Evolutionary conservation across 2,888 invertebrate genomes (phyloP).

Genomic region (Scotopteryx bipunctaria): DNA sequence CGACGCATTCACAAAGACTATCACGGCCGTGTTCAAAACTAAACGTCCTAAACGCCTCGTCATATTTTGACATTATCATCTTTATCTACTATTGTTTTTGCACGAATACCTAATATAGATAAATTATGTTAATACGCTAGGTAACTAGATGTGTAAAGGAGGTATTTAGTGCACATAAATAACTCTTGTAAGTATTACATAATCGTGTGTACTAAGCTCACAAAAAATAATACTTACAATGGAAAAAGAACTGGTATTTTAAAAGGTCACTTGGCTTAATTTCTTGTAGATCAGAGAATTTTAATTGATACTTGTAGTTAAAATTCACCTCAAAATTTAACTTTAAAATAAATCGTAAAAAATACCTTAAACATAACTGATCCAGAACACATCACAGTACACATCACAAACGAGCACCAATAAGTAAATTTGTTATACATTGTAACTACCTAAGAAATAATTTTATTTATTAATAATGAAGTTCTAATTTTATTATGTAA

Average conservation of each 20-base stretch:
- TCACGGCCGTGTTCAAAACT: not conserved
- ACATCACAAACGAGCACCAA: slow-evolving; percentile 17
- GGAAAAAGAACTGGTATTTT: no score
- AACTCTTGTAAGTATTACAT: no score
- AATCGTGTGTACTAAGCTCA: no score
- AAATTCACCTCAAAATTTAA: no score
- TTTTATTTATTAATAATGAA: not conserved
- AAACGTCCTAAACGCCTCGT: slow-evolving; percentile 33
- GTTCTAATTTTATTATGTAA: not conserved
- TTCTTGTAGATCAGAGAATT: no score
- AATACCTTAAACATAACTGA: slow-evolving; percentile 15
- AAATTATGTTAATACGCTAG: no score
- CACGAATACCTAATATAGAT: not conserved
- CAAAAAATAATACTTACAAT: no score
- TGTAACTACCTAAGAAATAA: not conserved
- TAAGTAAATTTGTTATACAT: slow-evolving; percentile 7
- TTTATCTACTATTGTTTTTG: slow-evolving; percentile 20
- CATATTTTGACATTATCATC: slow-evolving; percentile 30
- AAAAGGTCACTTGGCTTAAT: no score
- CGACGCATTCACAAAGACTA: slow-evolving; percentile 31
- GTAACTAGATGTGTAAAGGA: not conserved
- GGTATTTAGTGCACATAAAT: no score
- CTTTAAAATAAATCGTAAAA: not conserved
- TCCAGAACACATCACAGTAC: slow-evolving; percentile 13
- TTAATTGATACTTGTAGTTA: no score